Evolutionary conservation across 2,797 vertebrate genomes (phyloP).

Genomic region (Botia almorhae): DNA sequence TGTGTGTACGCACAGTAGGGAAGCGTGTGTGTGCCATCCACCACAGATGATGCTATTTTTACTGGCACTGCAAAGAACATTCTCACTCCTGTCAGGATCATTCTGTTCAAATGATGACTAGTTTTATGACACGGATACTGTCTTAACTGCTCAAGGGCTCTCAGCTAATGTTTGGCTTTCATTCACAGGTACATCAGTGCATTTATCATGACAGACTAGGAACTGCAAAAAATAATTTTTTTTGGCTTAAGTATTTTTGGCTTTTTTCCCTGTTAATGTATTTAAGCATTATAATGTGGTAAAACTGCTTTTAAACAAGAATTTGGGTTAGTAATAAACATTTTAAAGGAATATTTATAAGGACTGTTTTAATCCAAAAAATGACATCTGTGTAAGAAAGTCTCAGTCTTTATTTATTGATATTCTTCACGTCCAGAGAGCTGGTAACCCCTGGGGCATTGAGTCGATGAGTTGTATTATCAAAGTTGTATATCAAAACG

Average conservation of each 20-base stretch:
- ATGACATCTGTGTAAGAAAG: too few relatives aligned
- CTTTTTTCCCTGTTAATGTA: too few relatives aligned
- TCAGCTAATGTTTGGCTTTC: conserved; percentile 33
- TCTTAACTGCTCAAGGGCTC: neutral
- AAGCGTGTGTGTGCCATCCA: conserved; percentile 8
- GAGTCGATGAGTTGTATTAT: too few relatives aligned
- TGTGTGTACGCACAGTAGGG: conserved; percentile 10
- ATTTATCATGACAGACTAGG: neutral
- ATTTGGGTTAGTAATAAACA: too few relatives aligned
- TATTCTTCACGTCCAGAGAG: too few relatives aligned
- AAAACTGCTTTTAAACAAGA: too few relatives aligned
- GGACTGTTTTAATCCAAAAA: too few relatives aligned
- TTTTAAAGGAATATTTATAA: too few relatives aligned
- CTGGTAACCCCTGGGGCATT: too few relatives aligned
- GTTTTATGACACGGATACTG: conserved; percentile 18
- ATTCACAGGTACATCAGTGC: conserved; percentile 6
- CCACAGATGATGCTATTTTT: conserved; percentile 38
- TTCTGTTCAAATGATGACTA: conserved; percentile 25
- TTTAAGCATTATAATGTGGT: too few relatives aligned
- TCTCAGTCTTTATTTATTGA: too few relatives aligned
- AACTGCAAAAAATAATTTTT: neutral
- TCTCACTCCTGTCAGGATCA: conserved; percentile 39
- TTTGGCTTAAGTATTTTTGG: neutral
- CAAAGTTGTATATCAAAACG: too few relatives aligned
- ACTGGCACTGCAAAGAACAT: conserved; percentile 24